These are phyloP conservation scores for Arctia plantaginis DNA, from an alignment of 2,888 invertebrate species.

Conservation along the genomic window DNA sequence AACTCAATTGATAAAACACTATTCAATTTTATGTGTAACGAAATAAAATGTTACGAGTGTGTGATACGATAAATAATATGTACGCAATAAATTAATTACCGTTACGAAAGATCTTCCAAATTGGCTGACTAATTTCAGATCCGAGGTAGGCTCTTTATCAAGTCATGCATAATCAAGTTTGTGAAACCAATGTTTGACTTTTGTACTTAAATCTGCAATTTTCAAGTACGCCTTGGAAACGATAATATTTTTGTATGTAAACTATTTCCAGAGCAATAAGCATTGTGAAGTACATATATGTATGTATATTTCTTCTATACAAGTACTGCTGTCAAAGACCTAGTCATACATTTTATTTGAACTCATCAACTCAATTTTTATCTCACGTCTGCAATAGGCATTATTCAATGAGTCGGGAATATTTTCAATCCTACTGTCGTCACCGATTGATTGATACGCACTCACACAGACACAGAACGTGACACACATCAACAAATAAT, in stretches of 20 bases:
- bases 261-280: not conserved
- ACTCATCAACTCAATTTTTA: slow-evolving; percentile 15
- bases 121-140: not conserved
- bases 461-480: slow-evolving; percentile 56
- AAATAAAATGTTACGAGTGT: not conserved
- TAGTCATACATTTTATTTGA: slow-evolving; percentile 23
- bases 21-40: no score
- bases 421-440: slow-evolving; percentile 67
- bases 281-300: not conserved
- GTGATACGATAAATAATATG: not conserved
- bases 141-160: not conserved
- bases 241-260: not conserved
- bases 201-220: not conserved
- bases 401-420: slow-evolving; percentile 59
- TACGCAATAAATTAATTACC: no score
- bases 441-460: slow-evolving; percentile 74
- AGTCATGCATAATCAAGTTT: not conserved
- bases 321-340: not conserved
- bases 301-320: not conserved
- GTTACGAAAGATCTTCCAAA: no score
- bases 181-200: not conserved
- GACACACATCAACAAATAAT: slow-evolving; percentile 77
- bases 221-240: not conserved
- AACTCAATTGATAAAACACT: no score
- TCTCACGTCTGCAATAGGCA: slow-evolving; percentile 28